A percentile compares a stretch with the other conserved stretches of the same genome.
Evolutionary conservation across 2,797 vertebrate genomes (phyloP).

Genomic region (Xenentodon cancila): DNA sequence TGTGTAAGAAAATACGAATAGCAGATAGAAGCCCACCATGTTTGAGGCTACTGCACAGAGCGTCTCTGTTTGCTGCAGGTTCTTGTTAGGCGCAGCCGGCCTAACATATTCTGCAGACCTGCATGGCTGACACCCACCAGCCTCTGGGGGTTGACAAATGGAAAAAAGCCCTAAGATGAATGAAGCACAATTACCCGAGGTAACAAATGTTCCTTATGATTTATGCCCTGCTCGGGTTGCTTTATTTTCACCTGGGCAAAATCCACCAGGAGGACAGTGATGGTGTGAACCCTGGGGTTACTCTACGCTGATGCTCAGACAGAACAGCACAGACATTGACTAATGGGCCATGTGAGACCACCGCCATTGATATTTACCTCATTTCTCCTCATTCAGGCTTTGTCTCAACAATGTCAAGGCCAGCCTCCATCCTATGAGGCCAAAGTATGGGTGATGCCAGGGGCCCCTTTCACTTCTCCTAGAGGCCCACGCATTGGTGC

Average conservation of each 20-base stretch:
- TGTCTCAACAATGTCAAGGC: slow-evolving; percentile 67
- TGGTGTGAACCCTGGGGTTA: slow-evolving; percentile 62
- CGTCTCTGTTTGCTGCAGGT: slow-evolving; percentile 20
- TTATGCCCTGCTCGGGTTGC: slow-evolving; percentile 81
- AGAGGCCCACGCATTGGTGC: slow-evolving; percentile 57
- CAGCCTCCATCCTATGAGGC: slow-evolving; percentile 56
- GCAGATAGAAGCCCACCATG: neutral
- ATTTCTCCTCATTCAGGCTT: slow-evolving; percentile 67
- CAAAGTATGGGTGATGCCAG: slow-evolving; percentile 55
- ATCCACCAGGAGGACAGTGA: slow-evolving; percentile 76
- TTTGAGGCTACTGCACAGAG: slow-evolving; percentile 2
- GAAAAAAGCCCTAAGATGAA: slow-evolving; percentile 77
- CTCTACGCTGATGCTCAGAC: slow-evolving; percentile 68
- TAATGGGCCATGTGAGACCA: slow-evolving; percentile 81
- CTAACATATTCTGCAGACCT: slow-evolving; percentile 43
- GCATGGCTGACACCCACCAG: slow-evolving; percentile 60
- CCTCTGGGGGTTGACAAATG: slow-evolving; percentile 77
- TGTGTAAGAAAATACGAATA: neutral
- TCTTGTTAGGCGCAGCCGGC: slow-evolving; percentile 33
- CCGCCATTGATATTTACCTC: slow-evolving; percentile 79
- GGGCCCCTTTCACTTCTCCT: slow-evolving; percentile 43
- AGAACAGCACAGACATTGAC: slow-evolving; percentile 70
- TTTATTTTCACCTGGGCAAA: slow-evolving; percentile 76
- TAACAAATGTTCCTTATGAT: slow-evolving; percentile 84
- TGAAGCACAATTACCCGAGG: slow-evolving; percentile 78